Conservation (phyloP, 2,888 invertebrate genomes). For the Caenorhabditis afra region DNA sequence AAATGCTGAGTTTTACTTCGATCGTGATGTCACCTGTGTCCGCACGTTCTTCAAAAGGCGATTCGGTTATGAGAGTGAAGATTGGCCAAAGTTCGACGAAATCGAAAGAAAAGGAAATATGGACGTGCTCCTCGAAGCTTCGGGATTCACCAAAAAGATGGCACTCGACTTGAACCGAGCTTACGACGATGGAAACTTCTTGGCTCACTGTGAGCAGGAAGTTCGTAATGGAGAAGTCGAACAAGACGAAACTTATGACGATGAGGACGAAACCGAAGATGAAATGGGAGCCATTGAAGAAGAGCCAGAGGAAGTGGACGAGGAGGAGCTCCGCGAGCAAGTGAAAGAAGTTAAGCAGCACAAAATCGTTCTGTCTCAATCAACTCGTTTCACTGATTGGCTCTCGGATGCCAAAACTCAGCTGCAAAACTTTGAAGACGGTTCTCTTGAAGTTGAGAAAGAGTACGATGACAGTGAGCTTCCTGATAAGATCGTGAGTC, state of each 20-base stretch:
- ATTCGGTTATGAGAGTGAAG: constrained; percentile 90
- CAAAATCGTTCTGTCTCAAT: constrained; percentile 64
- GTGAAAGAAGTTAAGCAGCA: constrained; percentile 37
- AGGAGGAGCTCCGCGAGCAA: constrained; percentile 44
- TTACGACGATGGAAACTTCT: constrained; percentile 78
- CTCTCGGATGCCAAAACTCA: constrained; percentile 70
- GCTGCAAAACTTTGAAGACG: constrained; percentile 61
- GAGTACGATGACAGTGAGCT: constrained; percentile 57
- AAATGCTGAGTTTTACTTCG: constrained; percentile 93
- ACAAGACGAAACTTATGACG: constrained; percentile 37
- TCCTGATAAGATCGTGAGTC: constrained; percentile 40
- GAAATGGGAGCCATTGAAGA: constrained; percentile 49
- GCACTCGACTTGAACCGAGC: constrained; percentile 76
- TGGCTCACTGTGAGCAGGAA: constrained; percentile 72
- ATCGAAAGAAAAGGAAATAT: constrained; percentile 85
- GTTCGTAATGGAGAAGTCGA: constrained; percentile 48
- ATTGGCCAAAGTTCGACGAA: constrained; percentile 82
- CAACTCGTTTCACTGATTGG: constrained; percentile 76
- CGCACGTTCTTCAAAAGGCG: constrained; percentile 85
- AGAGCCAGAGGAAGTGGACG: constrained; percentile 46
- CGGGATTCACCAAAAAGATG: constrained; percentile 88
- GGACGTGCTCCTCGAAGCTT: constrained; percentile 92
- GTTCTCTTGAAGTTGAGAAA: constrained; percentile 36
- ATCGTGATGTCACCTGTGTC: constrained; percentile 94
- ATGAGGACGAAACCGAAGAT: constrained; percentile 50